phyloP scores from a whole-genome alignment of 2,888 invertebrate species.

The Parnassius glacialis region DNA sequence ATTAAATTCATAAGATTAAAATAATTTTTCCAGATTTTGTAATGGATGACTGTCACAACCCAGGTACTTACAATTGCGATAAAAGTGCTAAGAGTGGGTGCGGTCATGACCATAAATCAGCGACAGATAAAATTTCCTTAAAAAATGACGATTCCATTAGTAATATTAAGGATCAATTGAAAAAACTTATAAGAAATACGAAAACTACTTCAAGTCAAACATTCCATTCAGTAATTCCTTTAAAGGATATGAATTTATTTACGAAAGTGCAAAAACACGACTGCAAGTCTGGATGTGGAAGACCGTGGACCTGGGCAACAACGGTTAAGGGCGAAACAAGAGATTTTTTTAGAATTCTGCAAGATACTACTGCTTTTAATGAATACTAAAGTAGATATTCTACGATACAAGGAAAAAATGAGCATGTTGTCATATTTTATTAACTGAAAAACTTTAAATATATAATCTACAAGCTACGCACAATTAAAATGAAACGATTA shows the following conservation, averaged over 20 bases:
- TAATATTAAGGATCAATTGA: not conserved
- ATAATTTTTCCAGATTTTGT: conserved; percentile 24
- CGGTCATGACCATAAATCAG: not conserved
- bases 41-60: conserved; percentile 19
- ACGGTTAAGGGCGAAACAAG: conserved; percentile 50
- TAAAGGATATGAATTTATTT: not conserved
- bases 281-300: conserved; percentile 29
- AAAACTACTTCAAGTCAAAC: not conserved
- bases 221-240: not conserved
- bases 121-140: not conserved
- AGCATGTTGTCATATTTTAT: too few relatives aligned
- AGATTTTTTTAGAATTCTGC: conserved; percentile 48
- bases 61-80: not conserved
- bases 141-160: conserved; percentile 13
- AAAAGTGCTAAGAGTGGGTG: not conserved
- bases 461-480: too few relatives aligned
- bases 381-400: not conserved
- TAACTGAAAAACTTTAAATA: too few relatives aligned
- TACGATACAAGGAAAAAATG: too few relatives aligned
- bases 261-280: not conserved
- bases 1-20: conserved; percentile 1
- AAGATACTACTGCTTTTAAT: not conserved
- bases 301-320: conserved; percentile 45
- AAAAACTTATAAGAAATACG: not conserved
- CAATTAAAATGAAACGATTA: too few relatives aligned